Evolutionary conservation across 1,140 invertebrate species (phyloP).

Genomic region (Bombus affinis): DNA sequence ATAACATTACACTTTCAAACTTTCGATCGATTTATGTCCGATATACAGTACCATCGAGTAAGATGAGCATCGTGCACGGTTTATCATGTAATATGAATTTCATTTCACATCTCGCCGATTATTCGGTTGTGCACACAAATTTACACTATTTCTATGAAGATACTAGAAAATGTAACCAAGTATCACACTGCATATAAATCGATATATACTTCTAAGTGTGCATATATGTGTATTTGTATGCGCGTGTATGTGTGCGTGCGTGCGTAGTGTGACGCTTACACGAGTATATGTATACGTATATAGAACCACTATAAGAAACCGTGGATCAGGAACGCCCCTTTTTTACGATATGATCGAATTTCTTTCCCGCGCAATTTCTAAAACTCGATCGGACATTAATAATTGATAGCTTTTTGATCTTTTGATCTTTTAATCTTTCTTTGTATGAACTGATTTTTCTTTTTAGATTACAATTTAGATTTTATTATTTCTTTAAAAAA

Average conservation of each 20-base stretch:
- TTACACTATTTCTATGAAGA: conserved; percentile 9
- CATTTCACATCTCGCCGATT: background rate
- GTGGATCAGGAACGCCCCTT: conserved; percentile 60
- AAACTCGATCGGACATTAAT: conserved; percentile 27
- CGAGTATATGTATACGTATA: background rate
- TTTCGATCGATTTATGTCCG: conserved; percentile 41
- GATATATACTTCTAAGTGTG: conserved; percentile 51
- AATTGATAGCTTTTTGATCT: background rate
- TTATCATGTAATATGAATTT: background rate
- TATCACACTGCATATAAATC: conserved; percentile 61
- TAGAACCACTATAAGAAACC: conserved; percentile 6
- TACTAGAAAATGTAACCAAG: conserved; percentile 32
- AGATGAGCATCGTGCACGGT: background rate
- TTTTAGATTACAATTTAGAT: background rate
- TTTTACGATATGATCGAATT: conserved; percentile 66
- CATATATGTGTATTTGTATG: background rate
- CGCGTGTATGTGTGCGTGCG: background rate
- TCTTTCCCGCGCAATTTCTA: conserved; percentile 68
- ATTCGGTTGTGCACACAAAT: too few species aligned
- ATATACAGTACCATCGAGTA: conserved; percentile 1
- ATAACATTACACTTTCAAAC: conserved; percentile 54
- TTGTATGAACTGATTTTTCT: background rate
- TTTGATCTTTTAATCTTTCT: too few species aligned
- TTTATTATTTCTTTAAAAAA: background rate
- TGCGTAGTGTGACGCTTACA: background rate